Conservation (phyloP, 2,888 invertebrate genomes). For the Acrobasis suavella region DNA sequence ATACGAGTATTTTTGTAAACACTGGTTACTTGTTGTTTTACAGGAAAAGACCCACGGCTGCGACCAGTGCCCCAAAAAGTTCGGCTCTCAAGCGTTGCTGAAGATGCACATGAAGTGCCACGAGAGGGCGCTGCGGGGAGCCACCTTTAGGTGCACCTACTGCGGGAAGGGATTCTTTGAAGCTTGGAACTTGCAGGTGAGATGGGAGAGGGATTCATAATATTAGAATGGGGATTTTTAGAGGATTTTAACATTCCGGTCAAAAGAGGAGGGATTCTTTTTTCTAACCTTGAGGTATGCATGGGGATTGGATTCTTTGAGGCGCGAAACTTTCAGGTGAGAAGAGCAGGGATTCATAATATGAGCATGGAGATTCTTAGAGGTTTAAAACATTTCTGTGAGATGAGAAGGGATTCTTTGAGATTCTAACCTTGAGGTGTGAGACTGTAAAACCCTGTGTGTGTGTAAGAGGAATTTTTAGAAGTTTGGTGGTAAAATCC, state of each 20-base stretch:
- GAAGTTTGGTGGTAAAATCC: no score
- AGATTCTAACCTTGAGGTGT: no score
- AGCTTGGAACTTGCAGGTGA: conserved; percentile 62
- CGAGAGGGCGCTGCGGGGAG: conserved; percentile 54
- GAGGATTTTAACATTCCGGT: conserved; percentile 58
- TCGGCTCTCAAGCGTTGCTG: conserved; percentile 62
- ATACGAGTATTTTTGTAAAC: no score
- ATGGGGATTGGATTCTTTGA: neutral
- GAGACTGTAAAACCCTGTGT: no score
- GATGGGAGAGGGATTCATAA: neutral
- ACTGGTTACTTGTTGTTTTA: neutral
- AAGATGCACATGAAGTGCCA: conserved; percentile 71
- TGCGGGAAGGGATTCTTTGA: conserved; percentile 74
- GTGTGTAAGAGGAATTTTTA: no score
- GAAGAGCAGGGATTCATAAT: conserved; percentile 2
- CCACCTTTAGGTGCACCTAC: conserved; percentile 64
- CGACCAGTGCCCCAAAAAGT: conserved; percentile 65
- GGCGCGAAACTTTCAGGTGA: neutral
- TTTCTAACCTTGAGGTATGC: neutral
- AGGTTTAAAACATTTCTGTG: no score
- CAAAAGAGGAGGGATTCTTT: neutral
- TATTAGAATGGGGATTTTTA: conserved; percentile 49
- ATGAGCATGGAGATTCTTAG: no score
- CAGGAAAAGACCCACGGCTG: conserved; percentile 72
- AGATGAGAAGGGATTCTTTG: no score